These are phyloP conservation scores for Xylophagus ater DNA, from an alignment of 2,888 invertebrate genomes.

Conservation along the genomic window DNA sequence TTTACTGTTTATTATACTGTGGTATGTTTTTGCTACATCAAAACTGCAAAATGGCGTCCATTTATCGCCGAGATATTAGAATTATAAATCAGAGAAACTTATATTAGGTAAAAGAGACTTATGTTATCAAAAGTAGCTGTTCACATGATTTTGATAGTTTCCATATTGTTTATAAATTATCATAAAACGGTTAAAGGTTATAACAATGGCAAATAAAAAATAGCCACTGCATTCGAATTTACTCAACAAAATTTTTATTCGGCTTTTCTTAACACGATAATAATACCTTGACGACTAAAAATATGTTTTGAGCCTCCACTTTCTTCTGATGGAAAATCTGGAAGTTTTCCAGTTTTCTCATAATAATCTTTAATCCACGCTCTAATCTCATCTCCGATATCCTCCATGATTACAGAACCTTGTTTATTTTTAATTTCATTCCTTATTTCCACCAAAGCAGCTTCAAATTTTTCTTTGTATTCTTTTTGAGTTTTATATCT, in stretches of 20 bases:
- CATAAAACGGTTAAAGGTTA: too few species aligned
- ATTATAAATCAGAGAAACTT: too few species aligned
- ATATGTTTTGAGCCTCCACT: conserved; percentile 79
- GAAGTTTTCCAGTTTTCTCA: conserved; percentile 72
- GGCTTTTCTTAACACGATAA: not conserved
- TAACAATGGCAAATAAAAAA: not conserved
- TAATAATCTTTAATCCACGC: conserved; percentile 78
- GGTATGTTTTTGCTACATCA: too few species aligned
- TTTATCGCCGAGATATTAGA: too few species aligned
- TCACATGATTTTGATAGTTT: too few species aligned
- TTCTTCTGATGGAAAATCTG: conserved; percentile 85
- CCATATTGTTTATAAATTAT: too few species aligned
- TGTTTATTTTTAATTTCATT: conserved; percentile 59
- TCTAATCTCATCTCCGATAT: conserved; percentile 75
- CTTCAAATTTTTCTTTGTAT: conserved; percentile 57
- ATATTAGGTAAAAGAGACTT: too few species aligned
- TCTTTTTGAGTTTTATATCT: conserved; percentile 56
- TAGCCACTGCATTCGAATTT: not conserved
- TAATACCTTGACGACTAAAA: conserved; percentile 61
- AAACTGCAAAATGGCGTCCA: too few species aligned
- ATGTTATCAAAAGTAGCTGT: too few species aligned
- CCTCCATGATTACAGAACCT: conserved; percentile 68
- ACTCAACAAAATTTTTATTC: not conserved
- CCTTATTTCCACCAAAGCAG: conserved; percentile 49
- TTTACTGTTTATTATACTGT: too few species aligned